Percentiles rank a stretch among this genome's conserved stretches.
Evolutionary conservation across 2,797 vertebrate species (phyloP).

Genomic region (Sebastes vulpes): DNA sequence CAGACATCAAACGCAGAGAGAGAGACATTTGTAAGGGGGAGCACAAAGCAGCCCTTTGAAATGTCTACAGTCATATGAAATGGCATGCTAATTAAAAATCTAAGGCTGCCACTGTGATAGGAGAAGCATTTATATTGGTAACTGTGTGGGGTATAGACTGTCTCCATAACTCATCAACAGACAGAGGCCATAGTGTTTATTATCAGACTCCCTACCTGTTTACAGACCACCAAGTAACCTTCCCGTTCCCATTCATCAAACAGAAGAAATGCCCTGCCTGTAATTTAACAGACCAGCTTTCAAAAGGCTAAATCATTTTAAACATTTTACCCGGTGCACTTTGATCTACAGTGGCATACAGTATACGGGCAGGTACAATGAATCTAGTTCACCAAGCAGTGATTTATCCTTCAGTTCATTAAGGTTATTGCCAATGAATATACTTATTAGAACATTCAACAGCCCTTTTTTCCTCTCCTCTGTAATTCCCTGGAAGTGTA

Average conservation of each 20-base stretch:
- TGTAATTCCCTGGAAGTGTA: slow-evolving; percentile 32
- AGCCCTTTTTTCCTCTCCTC: slow-evolving; percentile 25
- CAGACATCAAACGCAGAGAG: slow-evolving; percentile 94
- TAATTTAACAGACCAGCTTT: slow-evolving; percentile 86
- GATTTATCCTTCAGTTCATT: slow-evolving; percentile 84
- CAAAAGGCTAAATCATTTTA: slow-evolving; percentile 86
- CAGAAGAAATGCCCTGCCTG: slow-evolving; percentile 80
- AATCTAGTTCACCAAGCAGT: slow-evolving; percentile 77
- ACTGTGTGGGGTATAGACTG: slow-evolving; percentile 74
- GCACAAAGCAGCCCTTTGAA: slow-evolving; percentile 94
- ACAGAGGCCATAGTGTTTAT: slow-evolving; percentile 82
- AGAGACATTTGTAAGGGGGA: slow-evolving; percentile 93
- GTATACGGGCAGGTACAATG: slow-evolving; percentile 79
- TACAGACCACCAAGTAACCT: slow-evolving; percentile 82
- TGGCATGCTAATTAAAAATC: slow-evolving; percentile 94
- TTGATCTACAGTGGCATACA: slow-evolving; percentile 82
- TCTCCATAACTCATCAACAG: slow-evolving; percentile 79
- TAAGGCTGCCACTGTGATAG: slow-evolving; percentile 90
- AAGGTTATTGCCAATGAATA: slow-evolving; percentile 84
- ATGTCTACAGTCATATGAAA: slow-evolving; percentile 94
- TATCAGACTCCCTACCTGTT: slow-evolving; percentile 85
- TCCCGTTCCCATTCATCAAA: slow-evolving; percentile 81
- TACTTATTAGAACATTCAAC: slow-evolving; percentile 75
- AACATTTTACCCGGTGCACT: slow-evolving; percentile 82
- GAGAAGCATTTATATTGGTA: slow-evolving; percentile 86